These are phyloP conservation scores for Grallaria varia DNA, from an alignment of 2,113 vertebrate species.

Conservation along the genomic window DNA sequence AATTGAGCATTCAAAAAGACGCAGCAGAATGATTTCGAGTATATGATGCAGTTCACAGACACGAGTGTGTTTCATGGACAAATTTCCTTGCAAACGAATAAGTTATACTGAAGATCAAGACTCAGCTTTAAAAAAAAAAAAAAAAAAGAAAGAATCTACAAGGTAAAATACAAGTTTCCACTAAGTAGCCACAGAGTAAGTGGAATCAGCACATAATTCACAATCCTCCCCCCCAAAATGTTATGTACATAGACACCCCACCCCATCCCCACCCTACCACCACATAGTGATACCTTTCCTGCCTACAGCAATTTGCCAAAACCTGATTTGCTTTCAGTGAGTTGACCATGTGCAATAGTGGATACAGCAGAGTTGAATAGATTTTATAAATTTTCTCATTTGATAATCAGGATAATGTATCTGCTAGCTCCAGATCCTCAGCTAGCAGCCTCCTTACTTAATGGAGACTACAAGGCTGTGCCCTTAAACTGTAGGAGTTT, in stretches of 20 bases:
- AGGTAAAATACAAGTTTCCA: neutral
- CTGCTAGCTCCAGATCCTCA: neutral
- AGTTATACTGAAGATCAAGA: neutral
- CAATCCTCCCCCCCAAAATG: rapidly evolving
- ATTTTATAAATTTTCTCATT: neutral
- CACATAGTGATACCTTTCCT: neutral
- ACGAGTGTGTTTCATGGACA: neutral
- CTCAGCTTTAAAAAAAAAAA: neutral
- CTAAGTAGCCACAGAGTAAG: neutral
- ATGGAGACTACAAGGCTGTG: neutral
- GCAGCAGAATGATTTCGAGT: neutral
- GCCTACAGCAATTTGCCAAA: neutral
- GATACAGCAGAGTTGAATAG: neutral
- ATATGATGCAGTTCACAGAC: neutral
- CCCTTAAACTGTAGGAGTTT: neutral
- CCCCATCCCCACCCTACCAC: too few relatives aligned
- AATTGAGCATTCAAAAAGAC: neutral
- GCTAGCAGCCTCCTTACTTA: neutral
- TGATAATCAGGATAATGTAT: neutral
- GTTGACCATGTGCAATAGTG: neutral
- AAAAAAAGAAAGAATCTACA: neutral
- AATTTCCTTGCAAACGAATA: neutral
- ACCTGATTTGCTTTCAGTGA: neutral
- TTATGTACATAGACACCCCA: too few relatives aligned
- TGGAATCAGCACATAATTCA: neutral